Evolutionary conservation across 2,888 invertebrate species (phyloP).

Genomic region (Ferrisia virgata): DNA sequence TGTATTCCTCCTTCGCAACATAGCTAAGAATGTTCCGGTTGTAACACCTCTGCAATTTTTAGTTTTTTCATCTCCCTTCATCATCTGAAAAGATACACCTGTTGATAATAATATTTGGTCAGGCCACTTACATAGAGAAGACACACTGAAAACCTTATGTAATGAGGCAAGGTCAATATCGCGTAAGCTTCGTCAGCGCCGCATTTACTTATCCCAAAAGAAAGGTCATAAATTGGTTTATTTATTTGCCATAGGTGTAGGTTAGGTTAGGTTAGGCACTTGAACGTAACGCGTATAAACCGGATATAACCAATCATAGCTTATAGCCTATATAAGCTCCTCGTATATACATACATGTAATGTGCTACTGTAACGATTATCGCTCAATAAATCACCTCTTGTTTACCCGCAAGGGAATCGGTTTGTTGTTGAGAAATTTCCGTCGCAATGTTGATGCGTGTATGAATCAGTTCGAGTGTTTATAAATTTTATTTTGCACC

Average conservation of each 20-base stretch:
- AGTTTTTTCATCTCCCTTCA: neutral
- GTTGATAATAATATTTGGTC: neutral
- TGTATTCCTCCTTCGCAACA: neutral
- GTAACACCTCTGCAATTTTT: neutral
- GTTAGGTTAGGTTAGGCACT: no score
- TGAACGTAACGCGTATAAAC: neutral
- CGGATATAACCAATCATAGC: neutral
- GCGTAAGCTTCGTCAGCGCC: neutral
- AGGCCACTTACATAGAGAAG: neutral
- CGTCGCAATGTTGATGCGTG: neutral
- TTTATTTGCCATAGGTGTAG: neutral
- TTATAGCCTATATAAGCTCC: neutral
- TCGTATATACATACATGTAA: neutral
- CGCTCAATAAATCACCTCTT: neutral
- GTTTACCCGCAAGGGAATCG: neutral
- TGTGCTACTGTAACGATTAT: neutral
- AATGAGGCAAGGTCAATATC: slow-evolving; percentile 17
- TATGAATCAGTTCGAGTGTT: neutral
- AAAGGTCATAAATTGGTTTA: slow-evolving; percentile 28
- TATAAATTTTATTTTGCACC: neutral
- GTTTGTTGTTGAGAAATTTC: neutral
- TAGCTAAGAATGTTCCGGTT: neutral
- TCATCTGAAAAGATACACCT: neutral
- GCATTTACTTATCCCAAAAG: neutral
- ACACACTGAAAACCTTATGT: neutral